Evolutionary conservation across 2,113 vertebrate species (phyloP).

Genomic region (Micronycteris hirsuta): DNA sequence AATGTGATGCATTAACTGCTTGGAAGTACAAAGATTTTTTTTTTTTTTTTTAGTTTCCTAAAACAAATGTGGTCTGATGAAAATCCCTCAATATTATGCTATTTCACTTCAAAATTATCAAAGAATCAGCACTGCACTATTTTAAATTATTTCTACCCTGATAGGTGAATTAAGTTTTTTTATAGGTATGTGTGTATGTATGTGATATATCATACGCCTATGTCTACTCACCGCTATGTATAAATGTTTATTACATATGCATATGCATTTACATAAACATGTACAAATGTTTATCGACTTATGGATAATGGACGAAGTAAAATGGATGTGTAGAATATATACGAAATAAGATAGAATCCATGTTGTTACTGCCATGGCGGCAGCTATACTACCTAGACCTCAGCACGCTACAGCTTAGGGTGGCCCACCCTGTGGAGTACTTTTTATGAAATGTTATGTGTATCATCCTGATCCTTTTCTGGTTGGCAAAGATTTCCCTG

Average conservation of each 20-base stretch:
- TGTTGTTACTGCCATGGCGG: background rate
- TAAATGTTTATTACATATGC: background rate
- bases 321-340: background rate
- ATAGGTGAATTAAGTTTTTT: background rate
- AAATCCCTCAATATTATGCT: background rate
- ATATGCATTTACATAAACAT: background rate
- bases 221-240: background rate
- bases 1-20: background rate
- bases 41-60: constrained; percentile 3
- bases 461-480: background rate
- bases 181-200: background rate
- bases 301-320: background rate
- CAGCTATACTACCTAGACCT: background rate
- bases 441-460: background rate
- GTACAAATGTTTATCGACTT: background rate
- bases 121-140: background rate
- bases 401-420: background rate
- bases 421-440: fast-evolving
- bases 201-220: background rate
- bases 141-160: background rate
- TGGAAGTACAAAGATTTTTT: constrained; percentile 11
- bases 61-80: background rate
- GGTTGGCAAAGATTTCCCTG: background rate
- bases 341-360: background rate
- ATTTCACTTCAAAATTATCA: constrained; percentile 17